Percentiles rank a stretch among this genome's conserved stretches.
Evolutionary conservation across 2,888 invertebrate genomes (phyloP).

Genomic region (Aphrophora alni): DNA sequence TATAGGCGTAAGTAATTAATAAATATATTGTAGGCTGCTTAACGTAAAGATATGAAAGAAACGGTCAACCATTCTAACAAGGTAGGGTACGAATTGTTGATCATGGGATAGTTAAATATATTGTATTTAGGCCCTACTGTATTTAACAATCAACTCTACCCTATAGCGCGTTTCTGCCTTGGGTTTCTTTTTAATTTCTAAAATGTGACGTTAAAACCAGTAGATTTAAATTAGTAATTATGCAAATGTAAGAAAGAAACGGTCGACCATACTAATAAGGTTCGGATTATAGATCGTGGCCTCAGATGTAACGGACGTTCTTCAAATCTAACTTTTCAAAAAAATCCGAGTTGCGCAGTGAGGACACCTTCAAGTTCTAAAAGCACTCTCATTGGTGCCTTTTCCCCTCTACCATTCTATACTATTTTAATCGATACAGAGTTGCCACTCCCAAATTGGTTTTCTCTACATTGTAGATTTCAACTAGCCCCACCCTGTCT

Average conservation of each 20-base stretch:
- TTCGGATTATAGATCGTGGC: background rate
- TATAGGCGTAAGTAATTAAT: too few relatives aligned
- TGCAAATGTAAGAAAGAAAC: background rate
- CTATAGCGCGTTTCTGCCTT: too few relatives aligned
- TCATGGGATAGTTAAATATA: too few relatives aligned
- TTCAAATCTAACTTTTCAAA: background rate
- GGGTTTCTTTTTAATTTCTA: too few relatives aligned
- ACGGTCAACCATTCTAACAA: too few relatives aligned
- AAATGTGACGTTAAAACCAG: too few relatives aligned
- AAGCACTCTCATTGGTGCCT: conserved; percentile 38
- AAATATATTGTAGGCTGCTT: too few relatives aligned
- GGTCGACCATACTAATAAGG: background rate
- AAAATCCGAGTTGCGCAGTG: background rate
- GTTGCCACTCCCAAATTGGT: conserved; percentile 31
- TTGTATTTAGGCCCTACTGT: too few relatives aligned
- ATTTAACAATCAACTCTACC: too few relatives aligned
- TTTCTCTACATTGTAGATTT: conserved; percentile 14
- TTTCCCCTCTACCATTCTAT: conserved; percentile 13
- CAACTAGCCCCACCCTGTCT: background rate
- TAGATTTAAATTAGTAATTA: background rate
- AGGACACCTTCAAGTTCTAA: background rate
- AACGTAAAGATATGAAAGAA: too few relatives aligned
- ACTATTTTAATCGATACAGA: conserved; percentile 39
- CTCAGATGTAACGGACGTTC: background rate
- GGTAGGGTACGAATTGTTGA: too few relatives aligned